These are phyloP conservation scores for Pentalonia nigronervosa DNA, from an alignment of 1,140 invertebrate species.

Conservation along the genomic window DNA sequence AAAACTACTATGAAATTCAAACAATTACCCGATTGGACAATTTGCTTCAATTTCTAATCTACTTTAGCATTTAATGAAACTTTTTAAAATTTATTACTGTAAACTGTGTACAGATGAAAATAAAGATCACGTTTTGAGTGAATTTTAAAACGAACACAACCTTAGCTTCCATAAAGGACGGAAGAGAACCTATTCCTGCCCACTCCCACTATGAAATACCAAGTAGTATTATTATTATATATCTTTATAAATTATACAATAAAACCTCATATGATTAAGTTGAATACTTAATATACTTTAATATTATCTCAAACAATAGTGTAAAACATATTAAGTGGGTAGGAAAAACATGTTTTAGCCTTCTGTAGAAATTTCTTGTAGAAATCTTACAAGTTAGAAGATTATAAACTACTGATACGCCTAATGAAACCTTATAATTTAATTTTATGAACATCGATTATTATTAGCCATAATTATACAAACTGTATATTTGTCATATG, in stretches of 20 bases:
- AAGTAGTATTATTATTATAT: not conserved
- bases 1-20: too few relatives aligned
- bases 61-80: not conserved
- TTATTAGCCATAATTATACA: not conserved
- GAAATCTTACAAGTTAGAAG: constrained; percentile 1
- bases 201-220: not conserved
- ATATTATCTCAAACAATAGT: not conserved
- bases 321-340: not conserved
- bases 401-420: not conserved
- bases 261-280: not conserved
- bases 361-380: not conserved
- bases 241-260: not conserved
- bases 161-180: not conserved
- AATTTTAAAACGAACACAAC: not conserved
- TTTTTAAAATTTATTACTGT: not conserved
- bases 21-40: too few relatives aligned
- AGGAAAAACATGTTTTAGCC: not conserved
- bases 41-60: not conserved
- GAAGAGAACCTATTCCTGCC: not conserved
- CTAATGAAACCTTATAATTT: not conserved
- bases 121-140: not conserved
- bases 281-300: not conserved
- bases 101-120: not conserved
- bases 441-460: not conserved
- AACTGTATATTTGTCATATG: not conserved